phyloP scores from a whole-genome alignment of 1,140 invertebrate species.

The Probaryconus sp. region DNA sequence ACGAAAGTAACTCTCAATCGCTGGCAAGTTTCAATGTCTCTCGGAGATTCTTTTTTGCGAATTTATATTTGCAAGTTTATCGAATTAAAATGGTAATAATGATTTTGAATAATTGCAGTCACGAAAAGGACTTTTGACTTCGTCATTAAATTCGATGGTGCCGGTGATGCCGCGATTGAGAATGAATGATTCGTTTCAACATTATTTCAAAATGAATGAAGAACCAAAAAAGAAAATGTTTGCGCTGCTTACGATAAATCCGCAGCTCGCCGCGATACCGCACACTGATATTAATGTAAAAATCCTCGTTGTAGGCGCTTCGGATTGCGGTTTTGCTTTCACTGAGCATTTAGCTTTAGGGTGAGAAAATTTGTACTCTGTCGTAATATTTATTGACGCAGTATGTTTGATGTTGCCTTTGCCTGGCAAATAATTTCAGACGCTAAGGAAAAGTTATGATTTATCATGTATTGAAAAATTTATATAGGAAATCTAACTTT shows the following conservation, averaged over 20 bases:
- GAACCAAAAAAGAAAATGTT: conserved; percentile 60
- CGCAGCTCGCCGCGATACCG: conserved; percentile 72
- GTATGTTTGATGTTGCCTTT: no score
- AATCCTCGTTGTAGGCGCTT: conserved; percentile 87
- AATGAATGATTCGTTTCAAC: conserved; percentile 63
- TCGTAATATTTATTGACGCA: no score
- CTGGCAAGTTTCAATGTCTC: conserved; percentile 70
- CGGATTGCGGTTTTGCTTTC: conserved; percentile 83
- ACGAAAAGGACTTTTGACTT: conserved; percentile 55
- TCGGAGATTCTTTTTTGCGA: no score
- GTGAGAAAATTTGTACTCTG: conserved; percentile 70
- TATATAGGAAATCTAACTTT: no score
- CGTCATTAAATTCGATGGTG: conserved; percentile 68
- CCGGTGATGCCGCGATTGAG: conserved; percentile 67
- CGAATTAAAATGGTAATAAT: no score
- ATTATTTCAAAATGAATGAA: conserved; percentile 27
- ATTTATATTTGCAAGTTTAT: no score
- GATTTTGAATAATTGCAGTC: conserved; percentile 51
- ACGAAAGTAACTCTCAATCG: conserved; percentile 68
- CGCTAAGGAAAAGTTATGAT: no score
- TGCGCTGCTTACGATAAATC: conserved; percentile 75
- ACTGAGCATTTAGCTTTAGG: conserved; percentile 83
- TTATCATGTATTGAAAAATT: no score
- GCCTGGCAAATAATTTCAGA: no score
- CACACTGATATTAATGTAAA: conserved; percentile 79